These are phyloP conservation scores for Drosophila rhopaloa DNA, from an alignment of 1,140 invertebrate species.

Conservation along the genomic window DNA sequence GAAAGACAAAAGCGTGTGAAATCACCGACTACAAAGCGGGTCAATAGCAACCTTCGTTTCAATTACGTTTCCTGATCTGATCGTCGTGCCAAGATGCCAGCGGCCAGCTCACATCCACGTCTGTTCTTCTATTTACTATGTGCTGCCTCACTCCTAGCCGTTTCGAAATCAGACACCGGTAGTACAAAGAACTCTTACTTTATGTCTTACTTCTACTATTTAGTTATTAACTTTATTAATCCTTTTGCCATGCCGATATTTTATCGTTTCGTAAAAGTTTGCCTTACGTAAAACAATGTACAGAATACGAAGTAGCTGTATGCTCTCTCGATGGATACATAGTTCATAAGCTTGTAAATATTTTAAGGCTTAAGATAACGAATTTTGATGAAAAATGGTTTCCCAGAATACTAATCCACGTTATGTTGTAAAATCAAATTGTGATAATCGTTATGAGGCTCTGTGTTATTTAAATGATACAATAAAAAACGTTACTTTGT, in stretches of 20 bases:
- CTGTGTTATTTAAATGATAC: constrained; percentile 42
- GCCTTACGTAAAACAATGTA: constrained; percentile 53
- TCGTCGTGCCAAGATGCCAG: constrained; percentile 64
- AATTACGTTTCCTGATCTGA: constrained; percentile 14
- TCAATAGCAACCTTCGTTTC: constrained; percentile 37
- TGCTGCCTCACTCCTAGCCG: constrained; percentile 73
- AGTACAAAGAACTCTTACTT: constrained; percentile 82
- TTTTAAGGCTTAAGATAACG: constrained; percentile 2
- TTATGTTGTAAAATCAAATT: constrained; percentile 34
- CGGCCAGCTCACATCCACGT: constrained; percentile 71
- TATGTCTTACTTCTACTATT: constrained; percentile 83
- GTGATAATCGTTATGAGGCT: constrained; percentile 61
- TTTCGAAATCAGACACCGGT: constrained; percentile 76
- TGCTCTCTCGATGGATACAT: constrained; percentile 13
- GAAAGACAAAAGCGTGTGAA: constrained; percentile 15
- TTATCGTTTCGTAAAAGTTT: constrained; percentile 77
- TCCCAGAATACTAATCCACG: constrained; percentile 14
- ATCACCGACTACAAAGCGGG: constrained; percentile 24
- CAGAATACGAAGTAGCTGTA: constrained; percentile 1
- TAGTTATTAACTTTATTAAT: constrained; percentile 80
- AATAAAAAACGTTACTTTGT: constrained; percentile 53
- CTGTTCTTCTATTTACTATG: constrained; percentile 78
- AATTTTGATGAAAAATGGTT: constrained; percentile 16
- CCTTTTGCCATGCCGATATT: constrained; percentile 80
- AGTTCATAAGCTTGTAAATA: constrained; percentile 44